Evolutionary conservation across 2,888 invertebrate genomes (phyloP), one percentile per base, ranked within the genome.

Genomic region (Lasius fuliginosus): DNA sequence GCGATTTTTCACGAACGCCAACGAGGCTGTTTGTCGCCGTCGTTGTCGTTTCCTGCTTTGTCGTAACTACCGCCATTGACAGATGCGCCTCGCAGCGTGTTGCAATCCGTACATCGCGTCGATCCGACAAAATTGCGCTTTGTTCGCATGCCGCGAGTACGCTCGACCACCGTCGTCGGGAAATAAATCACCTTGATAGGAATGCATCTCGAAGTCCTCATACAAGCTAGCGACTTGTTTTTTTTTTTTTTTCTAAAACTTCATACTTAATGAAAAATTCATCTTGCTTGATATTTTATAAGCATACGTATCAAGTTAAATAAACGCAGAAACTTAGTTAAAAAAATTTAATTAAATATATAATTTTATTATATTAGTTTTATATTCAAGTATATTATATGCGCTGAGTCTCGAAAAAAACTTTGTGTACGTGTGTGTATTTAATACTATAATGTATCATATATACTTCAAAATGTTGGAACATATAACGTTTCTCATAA

Each of bases 21-120:
- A 40, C 81, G 65, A 60, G n/a, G 53, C 76, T 85, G 42, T 69
- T 86, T 81, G 82, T 77, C 81, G 77, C 74, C 77, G 62, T 71
- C 60, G 42, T 27, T 18, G 30, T 23, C 74, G 83, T 71, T 87
- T 83, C 86, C 83, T 82, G 64, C 62, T 36, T 75, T 90, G 90
- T 88, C 85, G 88, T 83, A 85, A 89, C 82, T 42, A 27, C 9
- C 33, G 27, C 33, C 77, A 33, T 62, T 62, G 74, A 40, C 49
- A 83, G 60, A 60, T 62, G 81, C 67, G 42, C 40, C 18, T 6
- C 18, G 18, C 40, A 40, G 46, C n/a, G 56, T 85, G 86, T 88
- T 60, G 90, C 86, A 85, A 88, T 62, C 65, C 27, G 71, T 36
- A n/a, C 15, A 67, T 33, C 82, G 83, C 76, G 86, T 88, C 85